Conservation (phyloP, 2,797 vertebrate genomes). For the Pseudochaenichthys georgianus region DNA sequence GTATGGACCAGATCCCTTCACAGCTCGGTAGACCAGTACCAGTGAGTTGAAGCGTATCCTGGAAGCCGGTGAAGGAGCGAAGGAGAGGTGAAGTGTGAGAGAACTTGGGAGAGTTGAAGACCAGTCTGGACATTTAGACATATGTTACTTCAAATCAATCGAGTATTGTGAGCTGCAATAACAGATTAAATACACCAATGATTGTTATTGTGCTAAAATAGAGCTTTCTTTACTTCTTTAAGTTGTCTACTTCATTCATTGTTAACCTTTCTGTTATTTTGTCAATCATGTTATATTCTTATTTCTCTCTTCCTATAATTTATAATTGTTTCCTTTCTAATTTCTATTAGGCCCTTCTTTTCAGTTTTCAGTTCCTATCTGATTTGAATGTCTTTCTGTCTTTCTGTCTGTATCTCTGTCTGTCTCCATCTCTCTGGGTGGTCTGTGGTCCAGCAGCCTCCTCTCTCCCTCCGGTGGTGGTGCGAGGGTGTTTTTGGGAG, state of each 20-base stretch:
- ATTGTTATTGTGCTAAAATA: not conserved
- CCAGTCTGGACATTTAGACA: too few relatives aligned
- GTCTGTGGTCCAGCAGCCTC: conserved; percentile 81
- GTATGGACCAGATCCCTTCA: too few relatives aligned
- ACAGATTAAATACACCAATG: too few relatives aligned
- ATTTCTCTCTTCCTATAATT: not conserved
- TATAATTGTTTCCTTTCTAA: not conserved
- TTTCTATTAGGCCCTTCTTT: conserved; percentile 13
- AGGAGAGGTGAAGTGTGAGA: too few relatives aligned
- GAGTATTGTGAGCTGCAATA: too few relatives aligned
- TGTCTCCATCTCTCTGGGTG: conserved; percentile 82
- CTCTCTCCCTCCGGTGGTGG: conserved; percentile 77
- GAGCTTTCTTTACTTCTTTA: not conserved
- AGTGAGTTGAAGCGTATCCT: too few relatives aligned
- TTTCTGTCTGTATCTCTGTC: conserved; percentile 53
- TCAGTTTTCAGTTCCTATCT: conserved; percentile 3
- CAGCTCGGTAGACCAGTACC: too few relatives aligned
- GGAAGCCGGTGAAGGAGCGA: too few relatives aligned
- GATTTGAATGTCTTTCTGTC: conserved; percentile 47
- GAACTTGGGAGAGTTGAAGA: too few relatives aligned
- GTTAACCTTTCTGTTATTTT: not conserved
- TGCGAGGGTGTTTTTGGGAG: conserved; percentile 69
- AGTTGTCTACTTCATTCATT: too few relatives aligned
- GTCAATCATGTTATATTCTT: too few relatives aligned
- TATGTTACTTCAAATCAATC: too few relatives aligned